A percentile compares a stretch with the other conserved stretches of the same genome.
phyloP scores from a whole-genome alignment of 2,797 vertebrate genomes.

The Smutsia gigantea region DNA sequence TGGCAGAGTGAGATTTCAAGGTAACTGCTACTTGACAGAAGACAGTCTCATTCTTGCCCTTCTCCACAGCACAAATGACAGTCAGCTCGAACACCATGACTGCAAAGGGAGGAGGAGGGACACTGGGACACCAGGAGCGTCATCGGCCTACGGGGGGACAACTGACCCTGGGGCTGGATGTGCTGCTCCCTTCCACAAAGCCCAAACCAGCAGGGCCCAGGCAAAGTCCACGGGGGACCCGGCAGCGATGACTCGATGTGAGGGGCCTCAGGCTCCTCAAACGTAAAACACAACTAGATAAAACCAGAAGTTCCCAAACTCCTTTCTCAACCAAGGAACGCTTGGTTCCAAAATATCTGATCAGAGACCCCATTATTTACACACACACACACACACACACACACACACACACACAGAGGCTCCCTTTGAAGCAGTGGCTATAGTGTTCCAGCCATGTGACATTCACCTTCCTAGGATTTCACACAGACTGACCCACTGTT shows the following conservation, averaged over 20 bases:
- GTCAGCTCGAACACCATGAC: background rate
- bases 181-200: accelerated
- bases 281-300: background rate
- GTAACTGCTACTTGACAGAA: background rate
- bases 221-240: accelerated
- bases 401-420: background rate
- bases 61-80: accelerated
- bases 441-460: accelerated
- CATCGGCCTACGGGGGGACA: background rate
- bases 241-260: background rate
- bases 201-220: background rate
- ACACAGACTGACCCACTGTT: background rate
- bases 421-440: background rate
- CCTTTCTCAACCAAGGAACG: background rate
- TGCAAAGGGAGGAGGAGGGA: background rate
- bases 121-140: background rate
- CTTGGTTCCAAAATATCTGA: background rate
- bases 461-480: background rate
- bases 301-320: background rate
- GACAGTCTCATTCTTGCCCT: background rate
- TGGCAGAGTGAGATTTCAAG: background rate
- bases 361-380: background rate
- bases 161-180: background rate
- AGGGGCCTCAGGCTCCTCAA: background rate
- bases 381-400: background rate